Evolutionary conservation across 2,888 invertebrate species (phyloP), one percentile per base, ranked within the genome.

Genomic region (Cerceris ruficornis): DNA sequence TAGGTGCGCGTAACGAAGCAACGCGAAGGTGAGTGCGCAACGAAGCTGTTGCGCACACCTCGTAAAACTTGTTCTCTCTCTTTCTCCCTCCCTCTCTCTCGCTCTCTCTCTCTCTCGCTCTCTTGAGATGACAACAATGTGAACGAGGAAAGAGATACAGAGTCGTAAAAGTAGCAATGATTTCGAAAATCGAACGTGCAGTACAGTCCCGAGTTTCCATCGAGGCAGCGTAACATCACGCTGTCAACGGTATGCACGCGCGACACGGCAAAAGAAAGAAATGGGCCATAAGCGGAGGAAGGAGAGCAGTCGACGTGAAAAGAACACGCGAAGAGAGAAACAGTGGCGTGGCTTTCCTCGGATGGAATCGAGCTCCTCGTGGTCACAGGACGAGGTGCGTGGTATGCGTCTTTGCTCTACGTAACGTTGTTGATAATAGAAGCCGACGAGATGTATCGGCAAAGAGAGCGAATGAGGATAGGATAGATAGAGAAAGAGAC

Each of bases 401-500:
- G 43, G 62, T 58, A 64, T 64, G 69, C 69, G 55, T 15, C 42
- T 49, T 28, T 41, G 41, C 59, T 54, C 58, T 42, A 43, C 57
- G 9, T 14, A 46, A 15, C 46, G 57, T 54, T 57, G 42, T 17
- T 55, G 50, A 57, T 69, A 55, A 9, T 15, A 28, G 11, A 41
- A 62, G 28, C 39, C 13, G n/a, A 52, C 39, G 49, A 14, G 13
- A 68, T 14, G 46, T 60, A 55, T 55, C 52, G 9, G 9, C 43
- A 15, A 65, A 59, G 59, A 42, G 71, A 69, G 8, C 7, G 7
- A 62, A 39, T 52, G 43, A 61, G 55, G 69, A 60, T 4, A 8
- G 49, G 17, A 15, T 54, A 58, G 67, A 69, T 67, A 58, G 60
- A 59, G 50, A 72, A 57, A 64, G 43, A 58, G 46, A 7, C 7